phyloP scores from a whole-genome alignment of 2,888 invertebrate genomes.

The Selenia dentaria region DNA sequence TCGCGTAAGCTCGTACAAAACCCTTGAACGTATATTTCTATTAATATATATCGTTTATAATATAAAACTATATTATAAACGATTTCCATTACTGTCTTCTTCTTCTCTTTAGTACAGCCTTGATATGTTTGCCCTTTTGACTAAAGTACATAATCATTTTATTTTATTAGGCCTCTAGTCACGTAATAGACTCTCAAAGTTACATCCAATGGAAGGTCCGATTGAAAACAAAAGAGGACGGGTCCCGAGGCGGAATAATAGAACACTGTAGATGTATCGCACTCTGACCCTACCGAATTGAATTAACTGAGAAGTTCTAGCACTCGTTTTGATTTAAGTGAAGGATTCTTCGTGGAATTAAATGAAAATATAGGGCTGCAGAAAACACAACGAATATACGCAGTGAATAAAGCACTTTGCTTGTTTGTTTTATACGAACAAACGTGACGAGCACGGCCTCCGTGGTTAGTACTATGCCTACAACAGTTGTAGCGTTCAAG shows the following conservation, averaged over 20 bases:
- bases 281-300: conserved; percentile 59
- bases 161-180: conserved; percentile 24
- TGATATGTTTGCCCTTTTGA: not conserved
- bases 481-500: too few species aligned
- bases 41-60: too few species aligned
- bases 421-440: too few species aligned
- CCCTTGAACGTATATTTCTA: too few species aligned
- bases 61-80: too few species aligned
- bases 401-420: too few species aligned
- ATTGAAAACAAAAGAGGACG: conserved; percentile 45
- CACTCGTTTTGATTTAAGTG: conserved; percentile 42
- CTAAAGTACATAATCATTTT: conserved; percentile 6
- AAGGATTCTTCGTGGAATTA: conserved; percentile 7
- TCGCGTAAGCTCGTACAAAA: too few species aligned
- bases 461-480: too few species aligned
- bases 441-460: too few species aligned
- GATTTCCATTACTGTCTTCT: too few species aligned
- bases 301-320: conserved; percentile 48
- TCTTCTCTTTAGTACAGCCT: not conserved
- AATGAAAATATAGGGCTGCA: conserved; percentile 5
- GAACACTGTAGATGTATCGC: conserved; percentile 53
- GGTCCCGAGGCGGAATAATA: conserved; percentile 45
- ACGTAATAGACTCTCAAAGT: conserved; percentile 33
- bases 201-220: conserved; percentile 34
- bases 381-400: too few species aligned